Conservation (phyloP, 2,888 invertebrate species). For the Pseudolycoriella hygida region DNA sequence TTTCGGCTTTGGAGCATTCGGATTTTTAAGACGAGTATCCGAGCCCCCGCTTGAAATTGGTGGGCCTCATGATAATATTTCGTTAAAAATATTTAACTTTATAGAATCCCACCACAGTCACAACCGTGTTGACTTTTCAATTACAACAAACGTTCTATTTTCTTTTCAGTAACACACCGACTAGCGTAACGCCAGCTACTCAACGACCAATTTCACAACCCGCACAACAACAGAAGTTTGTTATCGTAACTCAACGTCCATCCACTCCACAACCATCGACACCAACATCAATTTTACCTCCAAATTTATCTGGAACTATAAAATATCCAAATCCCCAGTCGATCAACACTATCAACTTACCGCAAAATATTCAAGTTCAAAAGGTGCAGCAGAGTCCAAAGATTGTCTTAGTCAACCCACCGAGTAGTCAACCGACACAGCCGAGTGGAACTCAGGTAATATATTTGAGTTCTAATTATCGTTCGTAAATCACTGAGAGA, state of each 20-base stretch:
- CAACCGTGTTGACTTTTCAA: too few relatives aligned
- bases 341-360: conserved; percentile 2
- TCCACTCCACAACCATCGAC: conserved; percentile 19
- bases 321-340: background rate
- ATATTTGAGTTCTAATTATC: background rate
- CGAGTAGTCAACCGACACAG: background rate
- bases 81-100: too few relatives aligned
- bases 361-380: conserved; percentile 7
- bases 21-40: too few relatives aligned
- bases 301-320: background rate
- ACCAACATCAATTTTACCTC: background rate
- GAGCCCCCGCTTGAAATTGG: too few relatives aligned
- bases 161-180: background rate
- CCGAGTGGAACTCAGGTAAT: background rate
- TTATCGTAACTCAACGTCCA: conserved; percentile 33
- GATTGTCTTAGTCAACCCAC: conserved; percentile 7
- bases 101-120: too few relatives aligned
- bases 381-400: conserved; percentile 6
- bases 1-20: too few relatives aligned
- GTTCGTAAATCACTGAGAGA: background rate
- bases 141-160: too few relatives aligned
- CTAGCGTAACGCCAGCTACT: conserved; percentile 6
- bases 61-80: too few relatives aligned
- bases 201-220: conserved; percentile 10
- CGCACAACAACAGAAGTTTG: conserved; percentile 29